Evolutionary conservation across 1,140 invertebrate species (phyloP), one percentile per base, ranked within the genome.

Genomic region (Lepidostoma basale): DNA sequence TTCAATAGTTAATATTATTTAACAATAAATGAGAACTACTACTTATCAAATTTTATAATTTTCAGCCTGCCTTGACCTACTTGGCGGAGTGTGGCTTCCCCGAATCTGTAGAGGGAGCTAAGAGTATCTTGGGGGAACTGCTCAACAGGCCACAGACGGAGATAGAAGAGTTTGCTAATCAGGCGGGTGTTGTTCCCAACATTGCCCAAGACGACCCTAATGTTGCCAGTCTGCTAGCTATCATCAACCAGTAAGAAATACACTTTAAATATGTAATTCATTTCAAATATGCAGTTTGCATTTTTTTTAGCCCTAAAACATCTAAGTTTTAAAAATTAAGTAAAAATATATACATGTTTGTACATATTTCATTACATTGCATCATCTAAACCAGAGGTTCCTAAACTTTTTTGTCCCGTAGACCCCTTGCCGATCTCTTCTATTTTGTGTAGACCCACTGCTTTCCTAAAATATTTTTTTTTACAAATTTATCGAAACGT

Each of bases 61-160:
- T 68, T 36, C 33, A 72, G 70, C 44, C 39, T 14, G 62, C 70
- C 9, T 33, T 72, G 33, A 33, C 62, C 20, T 72, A 72, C 62
- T 45, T 72, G 47, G 47, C 65, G 3, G 40, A 72, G 33, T 66
- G 62, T 26, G 70, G 70, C 25, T 69, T 60, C 60, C 8, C 67
- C 2, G 67, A 66, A 39, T 49, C 58, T 3, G 12, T 26, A 3
- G 67, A 68, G 14, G 59, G 22, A 10, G 60, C 70, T 10, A 39
- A 25, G 18, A 63, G 69, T 26, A 28, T 68, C 6, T 44, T 72
- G 3, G 42, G 59, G 28, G 28, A 14, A 14, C 25, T 72, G 18
- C 23, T 72, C 4, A 66, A 72, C 42, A 59, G 49, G 45, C 54
- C 70, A 2, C 20, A 39, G 3, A 20, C 40, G 4, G 67, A 72